Conservation (phyloP, 2,888 invertebrate species). For the Hyalella azteca region DNA sequence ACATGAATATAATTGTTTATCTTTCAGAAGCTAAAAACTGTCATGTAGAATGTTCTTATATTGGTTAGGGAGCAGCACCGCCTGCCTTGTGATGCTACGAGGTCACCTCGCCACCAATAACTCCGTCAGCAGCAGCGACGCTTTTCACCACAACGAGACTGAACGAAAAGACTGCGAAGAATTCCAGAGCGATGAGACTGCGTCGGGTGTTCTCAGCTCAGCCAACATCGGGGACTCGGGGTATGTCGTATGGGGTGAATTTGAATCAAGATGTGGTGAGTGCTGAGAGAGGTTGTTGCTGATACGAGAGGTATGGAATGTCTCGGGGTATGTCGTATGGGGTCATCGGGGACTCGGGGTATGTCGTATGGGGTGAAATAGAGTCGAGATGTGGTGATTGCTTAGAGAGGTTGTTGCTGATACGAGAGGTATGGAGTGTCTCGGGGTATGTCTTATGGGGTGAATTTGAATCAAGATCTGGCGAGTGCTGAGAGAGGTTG, state of each 20-base stretch:
- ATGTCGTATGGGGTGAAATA: background rate
- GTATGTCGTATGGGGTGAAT: background rate
- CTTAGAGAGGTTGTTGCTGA: no score
- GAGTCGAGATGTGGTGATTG: no score
- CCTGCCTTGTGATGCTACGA: constrained; percentile 93
- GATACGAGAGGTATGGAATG: no score
- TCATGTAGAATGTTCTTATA: no score
- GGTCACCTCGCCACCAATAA: constrained; percentile 63
- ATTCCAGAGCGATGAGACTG: background rate
- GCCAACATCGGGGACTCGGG: constrained; percentile 99
- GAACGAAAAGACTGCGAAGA: background rate
- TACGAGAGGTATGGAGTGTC: no score
- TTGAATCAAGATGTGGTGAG: no score
- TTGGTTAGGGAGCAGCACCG: constrained; percentile 99
- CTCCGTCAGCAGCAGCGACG: background rate
- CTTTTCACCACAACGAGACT: background rate
- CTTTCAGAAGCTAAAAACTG: no score
- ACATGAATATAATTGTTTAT: no score
- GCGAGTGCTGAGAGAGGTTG: no score
- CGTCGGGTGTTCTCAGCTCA: constrained; percentile 73
- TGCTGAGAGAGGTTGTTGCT: no score
- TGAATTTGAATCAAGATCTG: background rate
- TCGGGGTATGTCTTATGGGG: no score
- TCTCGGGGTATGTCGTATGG: no score
- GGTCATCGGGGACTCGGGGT: constrained; percentile 91